Conservation (phyloP, 2,888 invertebrate species). For the Protula sp. region DNA sequence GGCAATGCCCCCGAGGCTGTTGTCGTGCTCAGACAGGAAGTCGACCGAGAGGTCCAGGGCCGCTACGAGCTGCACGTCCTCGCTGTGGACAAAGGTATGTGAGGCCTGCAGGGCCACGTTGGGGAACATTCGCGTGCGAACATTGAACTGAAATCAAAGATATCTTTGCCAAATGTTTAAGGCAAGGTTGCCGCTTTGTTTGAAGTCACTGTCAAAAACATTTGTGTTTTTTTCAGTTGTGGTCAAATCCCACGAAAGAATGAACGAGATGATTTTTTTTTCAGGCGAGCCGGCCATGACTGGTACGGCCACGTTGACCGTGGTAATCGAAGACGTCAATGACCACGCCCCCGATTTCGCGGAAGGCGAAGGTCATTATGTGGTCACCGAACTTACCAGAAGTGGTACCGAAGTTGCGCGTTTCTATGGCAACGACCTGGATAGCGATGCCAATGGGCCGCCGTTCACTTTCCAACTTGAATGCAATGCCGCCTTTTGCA, state of each 20-base stretch:
- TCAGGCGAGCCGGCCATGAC: constrained; percentile 29
- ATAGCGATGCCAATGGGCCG: constrained; percentile 53
- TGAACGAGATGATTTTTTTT: too few species aligned
- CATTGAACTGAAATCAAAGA: too few species aligned
- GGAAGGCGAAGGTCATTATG: constrained; percentile 48
- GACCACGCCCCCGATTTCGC: constrained; percentile 93
- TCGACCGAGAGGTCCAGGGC: constrained; percentile 38
- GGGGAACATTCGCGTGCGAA: too few species aligned
- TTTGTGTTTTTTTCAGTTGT: too few species aligned
- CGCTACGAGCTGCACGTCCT: constrained; percentile 35
- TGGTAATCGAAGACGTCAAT: constrained; percentile 88
- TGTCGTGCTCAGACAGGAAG: constrained; percentile 17
- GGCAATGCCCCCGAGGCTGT: constrained; percentile 13
- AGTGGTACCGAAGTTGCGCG: constrained; percentile 1
- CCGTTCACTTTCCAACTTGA: constrained; percentile 65
- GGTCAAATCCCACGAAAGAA: too few species aligned
- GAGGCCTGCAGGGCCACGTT: too few species aligned
- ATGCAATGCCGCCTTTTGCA: not conserved
- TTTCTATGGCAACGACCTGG: constrained; percentile 37
- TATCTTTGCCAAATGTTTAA: too few species aligned
- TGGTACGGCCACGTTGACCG: constrained; percentile 89
- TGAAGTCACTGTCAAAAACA: too few species aligned
- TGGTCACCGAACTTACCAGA: not conserved
- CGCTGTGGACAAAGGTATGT: constrained; percentile 48
- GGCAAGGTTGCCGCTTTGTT: too few species aligned